phyloP scores from a whole-genome alignment of 2,888 invertebrate species.

The Tolmerus cingulatus region DNA sequence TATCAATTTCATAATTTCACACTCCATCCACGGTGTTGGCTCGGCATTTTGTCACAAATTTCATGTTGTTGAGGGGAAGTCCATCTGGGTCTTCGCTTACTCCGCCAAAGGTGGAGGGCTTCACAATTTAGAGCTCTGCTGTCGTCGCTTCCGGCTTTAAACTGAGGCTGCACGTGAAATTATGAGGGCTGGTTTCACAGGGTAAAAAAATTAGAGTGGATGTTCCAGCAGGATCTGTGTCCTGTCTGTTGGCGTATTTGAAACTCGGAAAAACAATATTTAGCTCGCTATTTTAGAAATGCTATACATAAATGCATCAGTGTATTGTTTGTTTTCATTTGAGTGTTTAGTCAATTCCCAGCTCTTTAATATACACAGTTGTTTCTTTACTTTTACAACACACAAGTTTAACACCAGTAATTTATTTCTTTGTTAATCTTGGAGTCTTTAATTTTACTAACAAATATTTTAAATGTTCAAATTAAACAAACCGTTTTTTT shows the following conservation, averaged over 20 bases:
- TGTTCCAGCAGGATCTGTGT: neutral
- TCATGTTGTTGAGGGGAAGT: conserved; percentile 6
- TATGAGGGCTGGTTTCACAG: neutral
- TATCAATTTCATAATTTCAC: conserved; percentile 36
- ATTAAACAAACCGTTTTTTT: too few species aligned
- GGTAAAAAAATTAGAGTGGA: neutral
- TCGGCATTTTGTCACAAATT: conserved; percentile 3
- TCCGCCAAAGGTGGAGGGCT: neutral
- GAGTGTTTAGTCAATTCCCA: too few species aligned
- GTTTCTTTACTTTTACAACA: too few species aligned
- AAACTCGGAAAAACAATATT: neutral
- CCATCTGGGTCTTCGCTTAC: neutral
- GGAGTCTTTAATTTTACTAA: too few species aligned
- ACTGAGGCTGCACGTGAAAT: neutral
- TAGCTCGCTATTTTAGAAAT: neutral
- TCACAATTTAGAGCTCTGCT: neutral
- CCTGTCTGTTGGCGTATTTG: neutral
- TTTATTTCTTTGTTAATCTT: too few species aligned
- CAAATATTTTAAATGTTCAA: too few species aligned
- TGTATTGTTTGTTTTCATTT: too few species aligned
- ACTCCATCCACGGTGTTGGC: neutral
- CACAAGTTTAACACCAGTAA: too few species aligned
- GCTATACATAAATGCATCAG: neutral
- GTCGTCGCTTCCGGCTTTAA: conserved; percentile 5
- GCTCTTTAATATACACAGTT: too few species aligned